Evolutionary conservation across 2,888 invertebrate genomes (phyloP), one percentile per base, ranked within the genome.

Genomic region (Lathronympha strigana): DNA sequence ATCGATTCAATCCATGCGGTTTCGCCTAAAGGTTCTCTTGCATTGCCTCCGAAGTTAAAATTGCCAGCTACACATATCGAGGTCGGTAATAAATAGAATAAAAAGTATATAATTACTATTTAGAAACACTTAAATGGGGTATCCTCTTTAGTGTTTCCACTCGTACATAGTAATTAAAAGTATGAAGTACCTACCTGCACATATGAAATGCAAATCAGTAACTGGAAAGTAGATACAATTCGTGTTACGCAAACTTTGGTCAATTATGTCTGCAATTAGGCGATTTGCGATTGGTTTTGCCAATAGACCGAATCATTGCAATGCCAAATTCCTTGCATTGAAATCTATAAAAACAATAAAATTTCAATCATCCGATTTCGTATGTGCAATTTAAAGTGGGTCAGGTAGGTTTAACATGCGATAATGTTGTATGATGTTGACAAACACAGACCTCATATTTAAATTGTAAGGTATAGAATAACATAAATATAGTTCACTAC

Each of bases 191-290:
- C 15, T 15, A 38, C 6, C 38, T 38, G 15, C 21, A 15, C 2
- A 63, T 64, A 17, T 58, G 51, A 51, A 58, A 53, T 45, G 33
- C 43, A 58, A 64, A 64, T 28, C 51, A 63, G 58, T 58, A 33
- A 58, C 51, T 40, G 19, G 51, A 58, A 58, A 58, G 33, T 23
- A 62, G 57, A 63, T 43, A 31, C 40, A 28, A 45, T 51, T 33
- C 31, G 51, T 25, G 58, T 64, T 66, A 66, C 64, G 64, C 38
- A 66, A 66, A 60, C 50, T 45, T 33, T 15, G 38, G 38, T 43
- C 45, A 60, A 66, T 66, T 64, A 60, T 45, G 53, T 21, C 28
- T 47, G 58, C 43, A 66, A 66, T 66, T 64, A 58, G 19, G 25
- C 28, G 60, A 66, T 47, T 64, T 60, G 43, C 58, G 51, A 47